Evolutionary conservation across 2,888 invertebrate genomes (phyloP).

Genomic region (Aethes cnicana): DNA sequence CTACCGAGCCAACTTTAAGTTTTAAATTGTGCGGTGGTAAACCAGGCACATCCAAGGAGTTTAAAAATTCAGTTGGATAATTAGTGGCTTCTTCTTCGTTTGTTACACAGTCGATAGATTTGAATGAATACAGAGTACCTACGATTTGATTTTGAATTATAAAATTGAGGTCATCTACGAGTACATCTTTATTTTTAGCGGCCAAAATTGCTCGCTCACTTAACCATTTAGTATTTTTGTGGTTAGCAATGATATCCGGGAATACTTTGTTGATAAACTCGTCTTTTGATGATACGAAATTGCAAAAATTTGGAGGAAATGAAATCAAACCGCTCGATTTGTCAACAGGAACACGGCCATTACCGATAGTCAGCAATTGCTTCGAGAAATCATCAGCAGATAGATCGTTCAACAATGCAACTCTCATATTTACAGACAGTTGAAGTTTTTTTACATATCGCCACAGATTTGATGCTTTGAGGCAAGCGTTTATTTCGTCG

Average conservation of each 20-base stretch:
- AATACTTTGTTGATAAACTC: slow-evolving; percentile 1
- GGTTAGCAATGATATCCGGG: neutral
- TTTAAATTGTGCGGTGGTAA: slow-evolving; percentile 42
- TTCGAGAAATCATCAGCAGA: slow-evolving; percentile 30
- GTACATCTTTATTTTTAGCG: slow-evolving; percentile 23
- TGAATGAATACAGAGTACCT: neutral
- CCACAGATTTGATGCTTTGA: slow-evolving; percentile 35
- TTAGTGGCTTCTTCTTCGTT: slow-evolving; percentile 4
- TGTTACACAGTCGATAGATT: slow-evolving; percentile 1
- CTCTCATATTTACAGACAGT: slow-evolving; percentile 34
- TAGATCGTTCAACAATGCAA: slow-evolving; percentile 12
- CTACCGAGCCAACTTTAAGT: slow-evolving; percentile 42
- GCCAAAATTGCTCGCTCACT: slow-evolving; percentile 11
- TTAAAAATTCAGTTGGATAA: slow-evolving; percentile 10
- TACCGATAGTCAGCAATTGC: slow-evolving; percentile 33
- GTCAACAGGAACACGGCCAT: slow-evolving; percentile 19
- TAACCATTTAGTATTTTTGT: slow-evolving; percentile 2
- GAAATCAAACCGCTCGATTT: slow-evolving; percentile 1
- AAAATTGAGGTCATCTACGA: neutral
- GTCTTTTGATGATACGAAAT: neutral
- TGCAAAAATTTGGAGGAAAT: slow-evolving; percentile 2
- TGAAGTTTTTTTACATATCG: slow-evolving; percentile 12
- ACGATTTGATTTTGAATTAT: neutral
- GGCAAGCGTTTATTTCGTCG: slow-evolving; percentile 37
- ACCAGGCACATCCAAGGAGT: slow-evolving; percentile 26